Evolutionary conservation across 2,888 invertebrate genomes (phyloP).

Genomic region (Phortica magna): DNA sequence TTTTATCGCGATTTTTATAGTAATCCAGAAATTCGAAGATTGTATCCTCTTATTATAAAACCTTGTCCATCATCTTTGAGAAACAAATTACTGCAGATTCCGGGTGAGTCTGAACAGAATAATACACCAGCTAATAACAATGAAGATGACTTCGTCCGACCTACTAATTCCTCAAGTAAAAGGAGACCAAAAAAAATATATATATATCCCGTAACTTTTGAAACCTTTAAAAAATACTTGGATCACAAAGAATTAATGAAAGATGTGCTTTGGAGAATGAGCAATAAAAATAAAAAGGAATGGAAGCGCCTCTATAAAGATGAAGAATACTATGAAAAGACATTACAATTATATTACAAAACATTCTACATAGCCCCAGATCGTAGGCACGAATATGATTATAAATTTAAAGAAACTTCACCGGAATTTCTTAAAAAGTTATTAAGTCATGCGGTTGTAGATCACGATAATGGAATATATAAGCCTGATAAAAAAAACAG

Average conservation of each 20-base stretch:
- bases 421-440: constrained; percentile 37
- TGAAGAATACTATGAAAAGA: constrained; percentile 27
- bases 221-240: background rate
- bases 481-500: background rate
- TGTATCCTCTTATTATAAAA: background rate
- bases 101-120: background rate
- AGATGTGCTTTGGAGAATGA: background rate
- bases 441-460: constrained; percentile 25
- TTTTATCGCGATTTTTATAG: background rate
- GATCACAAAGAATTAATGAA: constrained; percentile 17
- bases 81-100: background rate
- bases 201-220: background rate
- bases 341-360: constrained; percentile 43
- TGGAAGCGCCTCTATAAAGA: background rate
- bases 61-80: constrained; percentile 5
- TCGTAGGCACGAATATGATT: constrained; percentile 32
- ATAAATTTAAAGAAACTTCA: constrained; percentile 37
- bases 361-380: constrained; percentile 48
- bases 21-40: background rate
- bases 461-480: constrained; percentile 11
- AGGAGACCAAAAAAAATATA: background rate
- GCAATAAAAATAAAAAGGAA: background rate
- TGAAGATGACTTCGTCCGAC: background rate
- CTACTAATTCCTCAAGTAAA: background rate
- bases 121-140: no score